These are phyloP conservation scores for Pseudomugil gertrudae DNA, from an alignment of 2,797 vertebrate species.

Conservation along the genomic window DNA sequence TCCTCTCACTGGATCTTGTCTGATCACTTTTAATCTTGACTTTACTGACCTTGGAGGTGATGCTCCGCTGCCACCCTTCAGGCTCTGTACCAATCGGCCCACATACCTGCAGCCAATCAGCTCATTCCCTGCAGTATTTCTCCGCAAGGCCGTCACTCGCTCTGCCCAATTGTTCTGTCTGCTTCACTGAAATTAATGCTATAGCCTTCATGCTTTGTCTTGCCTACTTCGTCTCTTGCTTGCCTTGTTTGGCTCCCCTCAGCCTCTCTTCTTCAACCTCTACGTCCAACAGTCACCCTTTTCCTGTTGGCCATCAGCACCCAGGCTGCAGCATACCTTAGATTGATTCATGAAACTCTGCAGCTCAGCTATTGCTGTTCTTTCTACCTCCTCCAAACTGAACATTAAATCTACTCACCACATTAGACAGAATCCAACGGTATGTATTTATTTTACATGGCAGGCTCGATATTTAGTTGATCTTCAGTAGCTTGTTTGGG, in stretches of 20 bases:
- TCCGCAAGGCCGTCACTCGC: not conserved
- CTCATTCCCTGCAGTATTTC: not conserved
- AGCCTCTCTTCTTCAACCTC: not conserved
- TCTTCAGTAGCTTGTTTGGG: too few species aligned
- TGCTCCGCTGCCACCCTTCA: not conserved
- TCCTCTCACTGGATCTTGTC: not conserved
- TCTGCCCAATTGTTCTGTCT: not conserved
- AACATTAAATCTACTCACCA: not conserved
- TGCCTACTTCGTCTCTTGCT: not conserved
- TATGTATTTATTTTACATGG: not conserved
- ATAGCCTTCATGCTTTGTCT: not conserved
- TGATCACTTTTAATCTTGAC: not conserved
- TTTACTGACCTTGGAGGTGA: not conserved
- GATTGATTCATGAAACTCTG: not conserved
- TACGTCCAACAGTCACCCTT: not conserved
- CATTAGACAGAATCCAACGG: not conserved
- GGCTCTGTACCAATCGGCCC: not conserved
- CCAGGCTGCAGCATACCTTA: not conserved
- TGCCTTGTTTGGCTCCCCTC: not conserved
- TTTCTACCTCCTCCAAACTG: not conserved
- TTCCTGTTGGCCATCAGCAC: not conserved
- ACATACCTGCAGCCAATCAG: not conserved
- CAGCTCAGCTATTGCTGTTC: not conserved
- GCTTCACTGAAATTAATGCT: not conserved
- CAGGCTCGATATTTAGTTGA: not conserved